Evolutionary conservation across 1,140 invertebrate species (phyloP).

Genomic region (Zaprionus kolodkinae): DNA sequence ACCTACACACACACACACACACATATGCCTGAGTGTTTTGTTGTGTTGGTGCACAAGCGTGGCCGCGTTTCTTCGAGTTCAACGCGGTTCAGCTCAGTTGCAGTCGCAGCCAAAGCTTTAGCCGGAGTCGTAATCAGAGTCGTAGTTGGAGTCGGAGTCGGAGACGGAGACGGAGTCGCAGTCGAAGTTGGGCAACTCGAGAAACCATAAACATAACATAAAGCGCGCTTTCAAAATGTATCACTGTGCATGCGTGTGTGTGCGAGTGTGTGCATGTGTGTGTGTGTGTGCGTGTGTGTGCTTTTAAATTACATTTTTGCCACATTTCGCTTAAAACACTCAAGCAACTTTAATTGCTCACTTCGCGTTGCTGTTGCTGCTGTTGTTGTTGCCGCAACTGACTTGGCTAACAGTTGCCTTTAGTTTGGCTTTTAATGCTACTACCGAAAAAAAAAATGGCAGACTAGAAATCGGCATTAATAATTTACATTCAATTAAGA

Average conservation of each 20-base stretch:
- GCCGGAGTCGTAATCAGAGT: slow-evolving; percentile 24
- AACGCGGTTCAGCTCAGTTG: slow-evolving; percentile 48
- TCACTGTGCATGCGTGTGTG: slow-evolving; percentile 14
- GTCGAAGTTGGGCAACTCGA: slow-evolving; percentile 63
- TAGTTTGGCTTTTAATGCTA: slow-evolving; percentile 40
- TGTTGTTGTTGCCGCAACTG: slow-evolving; percentile 60
- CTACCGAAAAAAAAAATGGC: slow-evolving; percentile 47
- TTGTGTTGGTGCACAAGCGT: slow-evolving; percentile 44
- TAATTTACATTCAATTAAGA: slow-evolving; percentile 64
- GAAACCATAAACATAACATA: slow-evolving; percentile 80
- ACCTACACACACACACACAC: neutral
- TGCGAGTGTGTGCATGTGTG: slow-evolving; percentile 13
- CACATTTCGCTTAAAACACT: slow-evolving; percentile 67
- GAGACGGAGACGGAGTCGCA: slow-evolving; percentile 32
- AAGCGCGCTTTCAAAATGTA: slow-evolving; percentile 77
- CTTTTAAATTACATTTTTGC: slow-evolving; percentile 74
- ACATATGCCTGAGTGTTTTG: neutral
- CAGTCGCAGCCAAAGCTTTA: slow-evolving; percentile 31
- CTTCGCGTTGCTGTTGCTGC: slow-evolving; percentile 52
- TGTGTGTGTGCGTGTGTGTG: slow-evolving; percentile 34
- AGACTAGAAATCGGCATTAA: slow-evolving; percentile 54
- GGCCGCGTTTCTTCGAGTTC: slow-evolving; percentile 56
- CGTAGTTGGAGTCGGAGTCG: slow-evolving; percentile 35
- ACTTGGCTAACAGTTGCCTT: slow-evolving; percentile 56
- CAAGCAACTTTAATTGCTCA: slow-evolving; percentile 66